Evolutionary conservation across 2,113 vertebrate species (phyloP), one percentile per base, ranked within the genome.

Genomic region (Malaclemys terrapin): DNA sequence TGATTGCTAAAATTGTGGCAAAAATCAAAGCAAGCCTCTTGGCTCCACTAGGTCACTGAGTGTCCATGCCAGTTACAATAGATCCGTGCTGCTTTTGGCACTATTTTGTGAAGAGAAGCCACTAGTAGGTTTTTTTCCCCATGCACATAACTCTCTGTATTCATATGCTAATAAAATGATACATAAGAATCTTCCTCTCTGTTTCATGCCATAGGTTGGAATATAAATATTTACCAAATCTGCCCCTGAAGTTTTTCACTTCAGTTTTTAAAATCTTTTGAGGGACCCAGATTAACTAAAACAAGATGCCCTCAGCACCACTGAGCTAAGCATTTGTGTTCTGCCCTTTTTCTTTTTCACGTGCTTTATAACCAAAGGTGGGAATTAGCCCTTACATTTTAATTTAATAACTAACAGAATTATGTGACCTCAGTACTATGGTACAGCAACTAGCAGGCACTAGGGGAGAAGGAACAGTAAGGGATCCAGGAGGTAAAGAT

Each of bases 1-100:
- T 38, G 81, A 13, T 92, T 78, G 78, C 94, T 97, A 95, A 88
- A 95, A 94, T 81, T 57, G n/a, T 88, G 38, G 29, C 38, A 83
- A 47, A 54, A 92, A 94, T 93, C 1, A 91, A 93, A 93, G 81
- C 78, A 82, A 29, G 50, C 1, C 1, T n/a, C 31, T 83, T 27
- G 22, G 50, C n/a, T 83, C 83, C 76, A 78, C 92, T 88, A 80
- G n/a, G 29, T 72, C 91, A 62, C 65, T 93, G 76, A 88, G 82
- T 35, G 6, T 95, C 80, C 95, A 31, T 80, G 76, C 59, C 38
- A 56, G 65, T 84, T 52, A 87, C 91, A 93, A 81, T 57, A 89
- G 81, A 94, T 76, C 84, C 69, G 75, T 80, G 80, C 82, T 88
- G 17, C 24, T 95, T 95, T 96, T 29, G 72, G 31, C 38, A 57